Conservation (phyloP, 2,113 vertebrate species). For the Saguinus imperator region DNA sequence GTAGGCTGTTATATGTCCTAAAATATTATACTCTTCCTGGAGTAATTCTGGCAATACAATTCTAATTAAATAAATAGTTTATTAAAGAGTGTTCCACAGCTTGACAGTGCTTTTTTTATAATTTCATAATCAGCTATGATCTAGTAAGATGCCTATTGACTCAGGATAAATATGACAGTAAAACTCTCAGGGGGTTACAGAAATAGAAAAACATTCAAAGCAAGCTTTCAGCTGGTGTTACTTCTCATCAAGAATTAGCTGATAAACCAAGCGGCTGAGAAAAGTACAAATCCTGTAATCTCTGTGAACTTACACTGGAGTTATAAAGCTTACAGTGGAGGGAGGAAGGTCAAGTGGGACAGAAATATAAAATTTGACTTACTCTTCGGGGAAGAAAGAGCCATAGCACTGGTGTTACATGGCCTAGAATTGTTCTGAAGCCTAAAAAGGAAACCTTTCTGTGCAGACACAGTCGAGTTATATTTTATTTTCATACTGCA, state of each 20-base stretch:
- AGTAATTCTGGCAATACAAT: background rate
- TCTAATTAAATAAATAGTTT: background rate
- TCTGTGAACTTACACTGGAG: background rate
- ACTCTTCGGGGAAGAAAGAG: background rate
- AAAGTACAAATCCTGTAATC: background rate
- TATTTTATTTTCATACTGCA: background rate
- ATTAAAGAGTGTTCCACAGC: background rate
- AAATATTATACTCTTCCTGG: background rate
- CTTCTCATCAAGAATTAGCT: background rate
- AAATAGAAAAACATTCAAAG: constrained; percentile 4
- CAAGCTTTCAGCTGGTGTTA: background rate
- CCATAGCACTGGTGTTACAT: background rate
- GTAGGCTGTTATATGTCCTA: background rate
- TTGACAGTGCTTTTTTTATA: background rate
- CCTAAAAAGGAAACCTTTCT: background rate
- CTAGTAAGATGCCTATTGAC: background rate
- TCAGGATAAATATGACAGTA: background rate
- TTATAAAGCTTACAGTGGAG: background rate
- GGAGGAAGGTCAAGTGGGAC: background rate
- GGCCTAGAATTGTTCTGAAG: background rate
- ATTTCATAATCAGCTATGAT: background rate
- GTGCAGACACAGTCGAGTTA: background rate
- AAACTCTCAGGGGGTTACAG: background rate
- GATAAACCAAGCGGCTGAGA: background rate
- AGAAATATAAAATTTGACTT: background rate